These are phyloP conservation scores for Drosophila simulans DNA, from an alignment of 1,140 invertebrate genomes.

Conservation along the genomic window DNA sequence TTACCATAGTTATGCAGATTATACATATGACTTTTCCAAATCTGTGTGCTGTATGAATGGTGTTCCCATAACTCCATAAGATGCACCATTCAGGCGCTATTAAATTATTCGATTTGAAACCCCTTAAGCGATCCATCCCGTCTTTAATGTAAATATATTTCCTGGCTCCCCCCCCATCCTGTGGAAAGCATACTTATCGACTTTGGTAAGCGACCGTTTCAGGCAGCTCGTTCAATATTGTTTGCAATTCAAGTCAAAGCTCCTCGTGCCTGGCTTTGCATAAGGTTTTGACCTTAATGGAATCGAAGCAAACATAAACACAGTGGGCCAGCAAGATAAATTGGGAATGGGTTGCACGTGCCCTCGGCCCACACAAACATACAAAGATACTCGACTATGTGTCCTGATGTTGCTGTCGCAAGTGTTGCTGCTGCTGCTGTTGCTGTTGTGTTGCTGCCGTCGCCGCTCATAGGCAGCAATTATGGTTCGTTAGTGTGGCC, in stretches of 20 bases:
- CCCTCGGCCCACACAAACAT: conserved; percentile 25
- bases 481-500: conserved; percentile 80
- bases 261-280: conserved; percentile 47
- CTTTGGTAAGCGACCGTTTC: conserved; percentile 38
- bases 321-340: conserved; percentile 39
- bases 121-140: too few relatives aligned
- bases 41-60: too few relatives aligned
- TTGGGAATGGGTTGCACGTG: conserved; percentile 51
- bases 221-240: conserved; percentile 26
- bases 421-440: conserved; percentile 41
- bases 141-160: conserved; percentile 11
- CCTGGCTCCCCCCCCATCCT: neutral
- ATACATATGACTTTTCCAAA: too few relatives aligned
- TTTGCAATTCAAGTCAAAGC: conserved; percentile 44
- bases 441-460: conserved; percentile 27
- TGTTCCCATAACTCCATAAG: neutral
- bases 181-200: conserved; percentile 30
- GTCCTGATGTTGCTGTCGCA: conserved; percentile 43
- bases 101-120: too few relatives aligned
- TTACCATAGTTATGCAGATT: conserved; percentile 5
- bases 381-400: conserved; percentile 12
- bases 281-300: conserved; percentile 59
- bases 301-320: conserved; percentile 71
- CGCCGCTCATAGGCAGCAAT: conserved; percentile 74
- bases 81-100: neutral